Evolutionary conservation across 2,888 invertebrate species (phyloP), one percentile per base, ranked within the genome.

Genomic region (Lordiphosa fenestrarum): DNA sequence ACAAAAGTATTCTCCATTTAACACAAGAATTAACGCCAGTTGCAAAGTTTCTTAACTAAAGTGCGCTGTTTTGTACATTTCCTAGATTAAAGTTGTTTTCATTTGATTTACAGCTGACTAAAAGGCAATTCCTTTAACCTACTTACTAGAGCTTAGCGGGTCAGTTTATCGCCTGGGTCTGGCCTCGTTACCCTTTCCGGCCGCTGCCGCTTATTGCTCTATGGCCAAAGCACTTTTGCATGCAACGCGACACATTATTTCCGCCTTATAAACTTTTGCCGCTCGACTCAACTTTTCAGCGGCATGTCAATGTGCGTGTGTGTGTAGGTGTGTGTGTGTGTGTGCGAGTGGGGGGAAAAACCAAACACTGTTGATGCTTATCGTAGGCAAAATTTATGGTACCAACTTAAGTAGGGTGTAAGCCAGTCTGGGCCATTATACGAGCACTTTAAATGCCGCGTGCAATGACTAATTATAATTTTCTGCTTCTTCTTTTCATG

Each of bases 241-340:
- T 78, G 76, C 76, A 69, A 59, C 62, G 78, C 66, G 65, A 67
- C 75, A 74, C 72, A 76, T 82, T 76, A 78, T 76, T 82, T 76
- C 80, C 80, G 83, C 71, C 69, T 74, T 78, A 67, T 78, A 82
- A 76, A 82, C 66, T 77, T 81, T 77, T 55, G 53, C 56, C 60
- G 56, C 65, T 68, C 59, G 77, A 69, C 71, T 54, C 60, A 69
- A 42, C 51, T 78, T 82, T 76, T 74, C 72, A 71, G 52, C 62
- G 57, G 49, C 55, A 41, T 47, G 47, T 69, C 62, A 73, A 50
- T 21, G n/a, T 6, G 25, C 13, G 19, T 9, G 30, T 13, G 37
- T 15, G 21, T 30, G 33, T 25, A 25, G 35, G 41, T 7, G 13
- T 10, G 42, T 5, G 30, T n/a, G n/a, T n/a, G n/a, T n/a, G n/a